A percentile compares a stretch with the other conserved stretches of the same genome.
Conservation (phyloP, 1,140 invertebrate genomes). For the Parapsyche elsis region DNA sequence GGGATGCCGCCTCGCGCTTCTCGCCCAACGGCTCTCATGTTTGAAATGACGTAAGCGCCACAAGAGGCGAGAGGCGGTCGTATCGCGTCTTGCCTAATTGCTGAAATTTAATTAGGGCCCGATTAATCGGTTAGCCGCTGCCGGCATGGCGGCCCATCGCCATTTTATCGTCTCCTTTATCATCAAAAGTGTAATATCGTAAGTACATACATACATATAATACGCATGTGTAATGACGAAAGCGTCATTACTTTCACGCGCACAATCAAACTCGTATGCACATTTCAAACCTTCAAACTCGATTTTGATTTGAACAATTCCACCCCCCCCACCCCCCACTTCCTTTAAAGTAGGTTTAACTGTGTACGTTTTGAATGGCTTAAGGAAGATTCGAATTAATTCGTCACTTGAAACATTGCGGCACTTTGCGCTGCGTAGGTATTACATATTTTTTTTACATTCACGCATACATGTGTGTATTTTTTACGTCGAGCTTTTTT, state of each 20-base stretch:
- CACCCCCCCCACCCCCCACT: too few relatives aligned
- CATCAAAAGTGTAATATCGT: too few relatives aligned
- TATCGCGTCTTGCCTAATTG: slow-evolving; percentile 5
- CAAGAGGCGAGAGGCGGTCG: not conserved
- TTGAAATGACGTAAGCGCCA: not conserved
- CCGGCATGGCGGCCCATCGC: slow-evolving; percentile 18
- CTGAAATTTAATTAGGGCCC: slow-evolving; percentile 30
- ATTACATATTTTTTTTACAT: not conserved
- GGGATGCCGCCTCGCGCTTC: not conserved
- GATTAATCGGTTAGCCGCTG: slow-evolving; percentile 26
- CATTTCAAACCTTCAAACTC: too few relatives aligned
- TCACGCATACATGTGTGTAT: not conserved
- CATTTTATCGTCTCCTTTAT: not conserved
- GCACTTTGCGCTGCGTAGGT: not conserved
- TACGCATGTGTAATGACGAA: too few relatives aligned
- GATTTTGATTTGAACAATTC: too few relatives aligned
- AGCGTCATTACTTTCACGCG: too few relatives aligned
- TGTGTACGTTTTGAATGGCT: too few relatives aligned
- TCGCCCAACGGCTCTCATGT: not conserved
- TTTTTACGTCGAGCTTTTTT: not conserved
- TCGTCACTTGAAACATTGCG: too few relatives aligned
- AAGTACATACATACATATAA: too few relatives aligned
- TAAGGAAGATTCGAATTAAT: too few relatives aligned
- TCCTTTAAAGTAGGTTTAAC: too few relatives aligned
- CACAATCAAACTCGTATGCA: too few relatives aligned